These are phyloP conservation scores for Nannoperca australis DNA, from an alignment of 2,797 vertebrate genomes.

Conservation along the genomic window DNA sequence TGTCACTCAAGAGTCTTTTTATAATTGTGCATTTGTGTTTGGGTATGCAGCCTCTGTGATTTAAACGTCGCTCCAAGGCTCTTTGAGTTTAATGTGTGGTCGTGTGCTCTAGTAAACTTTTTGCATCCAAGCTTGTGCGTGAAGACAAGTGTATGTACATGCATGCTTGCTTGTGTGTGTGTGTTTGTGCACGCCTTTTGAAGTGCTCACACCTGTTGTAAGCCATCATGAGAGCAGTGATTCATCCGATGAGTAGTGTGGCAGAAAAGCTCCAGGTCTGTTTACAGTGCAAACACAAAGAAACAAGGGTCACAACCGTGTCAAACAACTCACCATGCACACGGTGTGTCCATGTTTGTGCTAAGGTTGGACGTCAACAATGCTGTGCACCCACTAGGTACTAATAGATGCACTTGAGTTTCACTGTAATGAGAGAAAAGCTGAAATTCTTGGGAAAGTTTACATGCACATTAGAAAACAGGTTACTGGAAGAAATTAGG, in stretches of 20 bases:
- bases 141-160: slow-evolving; percentile 12
- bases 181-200: slow-evolving; percentile 48
- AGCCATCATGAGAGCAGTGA: slow-evolving; percentile 64
- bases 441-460: neutral
- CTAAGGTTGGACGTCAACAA: slow-evolving; percentile 13
- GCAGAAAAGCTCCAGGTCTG: slow-evolving; percentile 55
- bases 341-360: slow-evolving; percentile 11
- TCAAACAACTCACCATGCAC: slow-evolving; percentile 29
- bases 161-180: neutral
- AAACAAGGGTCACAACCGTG: slow-evolving; percentile 46
- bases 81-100: slow-evolving; percentile 55
- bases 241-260: slow-evolving; percentile 47
- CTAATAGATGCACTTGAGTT: slow-evolving; percentile 41
- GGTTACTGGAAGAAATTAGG: neutral
- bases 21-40: slow-evolving; percentile 32
- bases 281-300: slow-evolving; percentile 66
- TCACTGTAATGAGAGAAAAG: slow-evolving; percentile 11
- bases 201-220: slow-evolving; percentile 81
- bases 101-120: slow-evolving; percentile 43
- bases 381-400: slow-evolving; percentile 4
- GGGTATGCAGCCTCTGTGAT: slow-evolving; percentile 33
- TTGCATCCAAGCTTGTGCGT: slow-evolving; percentile 21
- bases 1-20: slow-evolving; percentile 57
- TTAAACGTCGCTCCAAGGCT: slow-evolving; percentile 22
- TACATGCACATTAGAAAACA: neutral